Evolutionary conservation across 2,113 vertebrate genomes (phyloP), one percentile per base, ranked within the genome.

Genomic region (Rhinolophus sinicus): DNA sequence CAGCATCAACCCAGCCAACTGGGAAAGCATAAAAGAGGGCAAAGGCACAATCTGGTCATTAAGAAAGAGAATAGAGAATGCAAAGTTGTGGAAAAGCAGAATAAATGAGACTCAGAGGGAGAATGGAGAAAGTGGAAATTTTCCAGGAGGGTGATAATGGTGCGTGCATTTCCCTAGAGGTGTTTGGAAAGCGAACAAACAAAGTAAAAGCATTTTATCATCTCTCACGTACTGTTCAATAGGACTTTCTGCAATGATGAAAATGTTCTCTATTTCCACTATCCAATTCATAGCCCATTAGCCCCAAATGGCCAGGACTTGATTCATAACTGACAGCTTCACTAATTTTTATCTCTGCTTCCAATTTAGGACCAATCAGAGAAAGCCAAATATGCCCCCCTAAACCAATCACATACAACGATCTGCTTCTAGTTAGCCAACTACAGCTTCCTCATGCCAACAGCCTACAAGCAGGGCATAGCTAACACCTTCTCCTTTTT

Each of bases 21-120:
- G 78, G 83, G 44, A 93, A 96, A 64, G 15, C 78, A 75, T 52
- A 35, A 76, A 89, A 70, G n/a, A n/a, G 83, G 86, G 22, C 75
- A 92, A 52, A 83, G 30, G 4, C 92, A 80, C 26, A 86, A 44
- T 26, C 15, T 47, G 69, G 87, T 82, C 93, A 97, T 95, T 93
- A 92, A 95, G 89, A 69, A 75, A 93, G 81, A 88, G 67, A 87
- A 94, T 18, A 52, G 96, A 76, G 33, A 58, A 73, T 26, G 35
- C 44, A 14, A 88, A 82, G 60, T 78, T 77, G 83, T 54, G 52
- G 82, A 2, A 87, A 95, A 92, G 70, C 4, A 65, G 69, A 75
- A 56, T 82, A 95, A 93, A 96, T 92, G 94, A 94, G 92, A 65
- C 92, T 93, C 96, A 18, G 60, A 93, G 89, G 97, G 64, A 86